Evolutionary conservation across 1,140 invertebrate genomes (phyloP).

Genomic region (Drosophila arawakana): DNA sequence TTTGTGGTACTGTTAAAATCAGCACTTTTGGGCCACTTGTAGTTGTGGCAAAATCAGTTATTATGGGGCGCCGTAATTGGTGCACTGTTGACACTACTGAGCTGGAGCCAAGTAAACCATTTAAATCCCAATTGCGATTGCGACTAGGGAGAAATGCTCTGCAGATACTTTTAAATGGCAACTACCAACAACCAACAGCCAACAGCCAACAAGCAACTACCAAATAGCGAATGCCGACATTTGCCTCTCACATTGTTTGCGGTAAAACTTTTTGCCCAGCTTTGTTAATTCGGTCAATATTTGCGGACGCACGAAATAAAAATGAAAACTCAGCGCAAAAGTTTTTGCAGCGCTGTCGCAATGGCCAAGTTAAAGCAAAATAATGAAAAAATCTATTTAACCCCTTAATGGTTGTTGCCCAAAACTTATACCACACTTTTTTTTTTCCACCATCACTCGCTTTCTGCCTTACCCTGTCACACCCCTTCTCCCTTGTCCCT

Average conservation of each 20-base stretch:
- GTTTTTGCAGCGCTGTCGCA: slow-evolving; percentile 53
- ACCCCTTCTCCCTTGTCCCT: neutral
- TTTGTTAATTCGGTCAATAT: slow-evolving; percentile 83
- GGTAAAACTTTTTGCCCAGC: slow-evolving; percentile 63
- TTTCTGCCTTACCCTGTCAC: neutral
- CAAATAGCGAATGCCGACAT: slow-evolving; percentile 24
- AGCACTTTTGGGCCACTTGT: neutral
- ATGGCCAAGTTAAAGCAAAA: slow-evolving; percentile 46
- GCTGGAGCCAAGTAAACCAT: slow-evolving; percentile 28
- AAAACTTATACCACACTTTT: slow-evolving; percentile 49
- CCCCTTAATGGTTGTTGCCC: slow-evolving; percentile 71
- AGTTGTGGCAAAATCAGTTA: slow-evolving; percentile 9
- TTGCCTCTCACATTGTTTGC: slow-evolving; percentile 62
- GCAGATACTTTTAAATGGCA: slow-evolving; percentile 3
- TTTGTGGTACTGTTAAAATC: slow-evolving; percentile 19
- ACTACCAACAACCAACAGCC: neutral
- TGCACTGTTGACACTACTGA: slow-evolving; percentile 24
- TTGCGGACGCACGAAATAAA: slow-evolving; percentile 82
- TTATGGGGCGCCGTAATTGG: slow-evolving; percentile 32
- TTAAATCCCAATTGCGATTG: neutral
- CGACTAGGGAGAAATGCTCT: slow-evolving; percentile 3
- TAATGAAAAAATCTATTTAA: slow-evolving; percentile 70
- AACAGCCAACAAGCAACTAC: neutral
- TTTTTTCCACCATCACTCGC: slow-evolving; percentile 15
- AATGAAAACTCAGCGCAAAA: slow-evolving; percentile 78